These are phyloP conservation scores for Hiodon alosoides DNA, from an alignment of 2,113 vertebrate genomes.

Conservation along the genomic window DNA sequence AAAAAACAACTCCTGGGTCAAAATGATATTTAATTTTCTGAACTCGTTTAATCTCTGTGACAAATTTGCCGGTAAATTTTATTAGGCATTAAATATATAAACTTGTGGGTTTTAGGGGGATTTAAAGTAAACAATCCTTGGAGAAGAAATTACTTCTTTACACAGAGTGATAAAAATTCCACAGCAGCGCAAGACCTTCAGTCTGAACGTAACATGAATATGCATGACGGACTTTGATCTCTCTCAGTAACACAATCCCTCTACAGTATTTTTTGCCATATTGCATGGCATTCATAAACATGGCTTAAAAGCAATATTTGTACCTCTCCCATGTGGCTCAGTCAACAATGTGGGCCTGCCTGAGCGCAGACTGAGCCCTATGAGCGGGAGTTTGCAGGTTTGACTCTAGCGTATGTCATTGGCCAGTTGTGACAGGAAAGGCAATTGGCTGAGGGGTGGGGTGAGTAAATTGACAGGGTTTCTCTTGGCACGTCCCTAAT, in stretches of 20 bases:
- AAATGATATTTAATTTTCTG: neutral
- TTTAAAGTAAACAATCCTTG: slow-evolving; percentile 19
- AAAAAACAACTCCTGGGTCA: neutral
- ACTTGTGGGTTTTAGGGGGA: slow-evolving; percentile 8
- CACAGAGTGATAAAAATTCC: neutral
- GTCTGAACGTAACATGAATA: neutral
- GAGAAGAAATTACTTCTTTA: slow-evolving; percentile 8
- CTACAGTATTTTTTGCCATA: no score
- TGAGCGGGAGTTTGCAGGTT: no score
- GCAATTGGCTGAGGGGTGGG: no score
- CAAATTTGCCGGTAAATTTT: slow-evolving; percentile 18
- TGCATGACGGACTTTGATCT: neutral
- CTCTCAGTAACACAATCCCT: neutral
- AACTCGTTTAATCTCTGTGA: slow-evolving; percentile 16
- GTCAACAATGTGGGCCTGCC: no score
- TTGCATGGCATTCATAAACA: no score
- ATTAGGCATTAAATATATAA: slow-evolving; percentile 19
- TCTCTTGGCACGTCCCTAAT: no score
- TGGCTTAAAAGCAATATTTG: no score
- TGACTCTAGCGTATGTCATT: no score
- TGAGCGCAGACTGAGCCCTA: no score
- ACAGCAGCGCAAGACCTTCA: neutral
- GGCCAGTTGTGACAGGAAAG: no score
- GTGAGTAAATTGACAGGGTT: no score
- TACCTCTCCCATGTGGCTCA: no score